phyloP scores from a whole-genome alignment of 1,140 invertebrate species.

The Brachionus paranguensis region DNA sequence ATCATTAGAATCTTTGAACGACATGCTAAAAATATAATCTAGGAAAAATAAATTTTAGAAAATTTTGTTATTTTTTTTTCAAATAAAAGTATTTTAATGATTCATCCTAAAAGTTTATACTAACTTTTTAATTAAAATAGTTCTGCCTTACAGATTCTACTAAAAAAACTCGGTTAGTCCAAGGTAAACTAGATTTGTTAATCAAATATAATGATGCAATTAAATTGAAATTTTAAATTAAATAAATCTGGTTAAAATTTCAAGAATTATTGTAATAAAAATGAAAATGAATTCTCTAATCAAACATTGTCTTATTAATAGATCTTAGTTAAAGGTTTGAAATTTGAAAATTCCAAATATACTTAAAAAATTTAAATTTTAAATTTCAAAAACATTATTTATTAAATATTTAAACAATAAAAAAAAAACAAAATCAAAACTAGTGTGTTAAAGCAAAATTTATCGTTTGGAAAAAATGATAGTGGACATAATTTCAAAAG shows the following conservation, averaged over 20 bases:
- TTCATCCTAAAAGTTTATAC: too few relatives aligned
- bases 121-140: background rate
- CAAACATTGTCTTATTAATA: background rate
- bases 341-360: background rate
- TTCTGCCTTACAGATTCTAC: background rate
- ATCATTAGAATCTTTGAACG: background rate
- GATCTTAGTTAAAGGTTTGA: background rate
- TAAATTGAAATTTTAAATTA: background rate
- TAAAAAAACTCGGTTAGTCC: background rate
- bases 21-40: background rate
- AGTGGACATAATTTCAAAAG: background rate
- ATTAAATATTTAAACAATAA: background rate
- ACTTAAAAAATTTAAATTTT: background rate
- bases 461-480: background rate
- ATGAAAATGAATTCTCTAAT: background rate
- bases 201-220: background rate
- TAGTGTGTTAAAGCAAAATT: background rate
- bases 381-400: background rate
- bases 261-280: background rate
- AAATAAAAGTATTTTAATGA: too few relatives aligned
- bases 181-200: background rate
- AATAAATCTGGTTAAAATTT: background rate
- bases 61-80: background rate
- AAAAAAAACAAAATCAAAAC: background rate
- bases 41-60: background rate